Conservation (phyloP, 2,113 vertebrate species). For the Tetrax tetrax region DNA sequence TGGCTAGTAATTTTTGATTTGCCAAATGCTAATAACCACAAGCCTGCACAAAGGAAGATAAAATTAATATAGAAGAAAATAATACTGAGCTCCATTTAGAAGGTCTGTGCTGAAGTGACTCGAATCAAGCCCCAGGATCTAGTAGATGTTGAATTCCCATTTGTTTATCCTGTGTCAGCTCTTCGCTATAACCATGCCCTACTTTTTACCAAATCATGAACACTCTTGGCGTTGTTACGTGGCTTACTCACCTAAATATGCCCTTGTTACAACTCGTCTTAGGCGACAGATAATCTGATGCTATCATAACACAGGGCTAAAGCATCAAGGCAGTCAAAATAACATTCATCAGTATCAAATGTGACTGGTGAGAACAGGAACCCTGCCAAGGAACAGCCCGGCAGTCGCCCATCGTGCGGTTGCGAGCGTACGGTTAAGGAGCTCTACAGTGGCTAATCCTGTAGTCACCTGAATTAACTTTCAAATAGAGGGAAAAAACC, state of each 20-base stretch:
- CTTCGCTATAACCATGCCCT: neutral
- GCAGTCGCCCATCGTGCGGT: constrained; percentile 8
- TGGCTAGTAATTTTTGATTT: neutral
- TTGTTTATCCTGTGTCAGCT: neutral
- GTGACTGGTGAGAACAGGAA: constrained; percentile 52
- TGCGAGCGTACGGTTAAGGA: constrained; percentile 18
- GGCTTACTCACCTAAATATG: neutral
- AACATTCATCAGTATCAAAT: neutral
- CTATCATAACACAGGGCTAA: neutral
- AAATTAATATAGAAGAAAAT: neutral
- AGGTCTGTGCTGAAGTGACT: neutral
- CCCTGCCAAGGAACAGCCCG: constrained; percentile 39
- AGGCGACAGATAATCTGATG: neutral
- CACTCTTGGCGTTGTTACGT: neutral
- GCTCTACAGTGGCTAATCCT: constrained; percentile 69
- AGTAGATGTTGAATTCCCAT: neutral
- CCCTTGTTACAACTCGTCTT: neutral
- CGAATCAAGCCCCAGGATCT: neutral
- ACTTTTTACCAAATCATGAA: neutral
- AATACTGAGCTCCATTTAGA: neutral
- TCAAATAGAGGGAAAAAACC: constrained; percentile 18
- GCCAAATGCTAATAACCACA: neutral
- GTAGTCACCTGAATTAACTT: constrained; percentile 72
- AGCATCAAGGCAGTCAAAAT: constrained; percentile 5
- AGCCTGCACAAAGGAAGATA: neutral